Percentiles rank a stretch among this genome's conserved stretches.
These are phyloP conservation scores for Oreochromis niloticus DNA, from an alignment of 2,113 vertebrate species.

Conservation along the genomic window DNA sequence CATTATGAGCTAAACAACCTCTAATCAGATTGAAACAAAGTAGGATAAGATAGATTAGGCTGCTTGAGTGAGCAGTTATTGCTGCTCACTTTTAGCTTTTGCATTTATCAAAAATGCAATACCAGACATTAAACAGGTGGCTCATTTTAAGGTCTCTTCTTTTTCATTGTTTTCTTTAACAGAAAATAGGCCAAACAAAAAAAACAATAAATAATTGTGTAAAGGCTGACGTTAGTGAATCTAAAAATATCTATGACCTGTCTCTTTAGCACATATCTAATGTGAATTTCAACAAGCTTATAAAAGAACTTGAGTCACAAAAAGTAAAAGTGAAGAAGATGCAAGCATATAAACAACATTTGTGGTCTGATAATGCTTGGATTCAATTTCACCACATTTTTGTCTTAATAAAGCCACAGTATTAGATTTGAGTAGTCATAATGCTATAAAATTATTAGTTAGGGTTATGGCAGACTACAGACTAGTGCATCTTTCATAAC, in stretches of 20 bases:
- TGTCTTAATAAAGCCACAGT: not conserved
- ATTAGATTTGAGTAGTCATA: not conserved
- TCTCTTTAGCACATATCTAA: not conserved
- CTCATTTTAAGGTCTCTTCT: not conserved
- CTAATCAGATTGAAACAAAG: not conserved
- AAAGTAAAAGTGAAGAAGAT: not conserved
- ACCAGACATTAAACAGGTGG: not conserved
- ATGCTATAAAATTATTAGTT: not conserved
- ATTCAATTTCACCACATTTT: not conserved
- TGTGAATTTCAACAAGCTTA: not conserved
- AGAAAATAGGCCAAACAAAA: not conserved
- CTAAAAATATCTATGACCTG: not conserved
- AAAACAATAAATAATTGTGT: not conserved
- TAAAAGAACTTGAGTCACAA: not conserved
- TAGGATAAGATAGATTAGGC: not conserved
- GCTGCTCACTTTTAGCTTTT: not conserved
- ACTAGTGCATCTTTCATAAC: not conserved
- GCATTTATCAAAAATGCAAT: constrained; percentile 1
- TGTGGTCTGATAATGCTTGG: not conserved
- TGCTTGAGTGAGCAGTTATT: not conserved
- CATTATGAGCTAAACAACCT: not conserved
- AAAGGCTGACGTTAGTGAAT: not conserved
- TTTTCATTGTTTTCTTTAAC: not conserved
- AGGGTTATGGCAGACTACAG: not conserved
- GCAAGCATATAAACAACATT: not conserved